Percentiles rank a stretch among this genome's conserved stretches.
phyloP scores from a whole-genome alignment of 2,113 vertebrate species.

The Arizona elegans region DNA sequence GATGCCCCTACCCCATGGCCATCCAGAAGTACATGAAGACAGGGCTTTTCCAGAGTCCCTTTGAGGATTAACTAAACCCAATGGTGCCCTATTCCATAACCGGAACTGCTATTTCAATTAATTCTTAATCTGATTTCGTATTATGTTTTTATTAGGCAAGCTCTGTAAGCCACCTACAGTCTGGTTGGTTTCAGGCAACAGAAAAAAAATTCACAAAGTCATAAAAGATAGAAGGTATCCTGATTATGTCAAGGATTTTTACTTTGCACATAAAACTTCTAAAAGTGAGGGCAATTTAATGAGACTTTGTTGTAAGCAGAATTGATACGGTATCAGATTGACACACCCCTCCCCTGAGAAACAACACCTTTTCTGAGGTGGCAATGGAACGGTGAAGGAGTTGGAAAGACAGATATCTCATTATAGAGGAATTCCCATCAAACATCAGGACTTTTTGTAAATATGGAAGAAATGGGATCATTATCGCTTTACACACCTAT shows the following conservation, averaged over 20 bases:
- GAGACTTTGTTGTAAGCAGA: neutral
- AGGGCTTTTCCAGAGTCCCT: neutral
- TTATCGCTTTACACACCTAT: neutral
- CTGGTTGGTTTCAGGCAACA: neutral
- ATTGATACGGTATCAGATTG: neutral
- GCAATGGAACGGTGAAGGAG: neutral
- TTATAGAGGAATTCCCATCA: neutral
- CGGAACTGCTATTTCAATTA: neutral
- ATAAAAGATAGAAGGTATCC: neutral
- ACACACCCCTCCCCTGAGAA: neutral
- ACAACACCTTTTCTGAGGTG: neutral
- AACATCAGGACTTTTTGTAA: neutral
- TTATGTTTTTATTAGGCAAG: neutral
- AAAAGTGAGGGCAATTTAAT: neutral
- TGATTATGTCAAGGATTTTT: neutral
- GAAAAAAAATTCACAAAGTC: neutral
- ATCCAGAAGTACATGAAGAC: neutral
- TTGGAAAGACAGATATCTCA: neutral
- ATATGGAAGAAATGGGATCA: neutral
- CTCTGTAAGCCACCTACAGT: neutral
- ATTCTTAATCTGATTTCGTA: neutral
- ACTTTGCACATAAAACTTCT: neutral
- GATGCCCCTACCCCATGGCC: neutral
- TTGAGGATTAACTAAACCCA: neutral
- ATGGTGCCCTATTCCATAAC: neutral